phyloP scores from a whole-genome alignment of 1,140 invertebrate species.

The Bradysia coprophila region DNA sequence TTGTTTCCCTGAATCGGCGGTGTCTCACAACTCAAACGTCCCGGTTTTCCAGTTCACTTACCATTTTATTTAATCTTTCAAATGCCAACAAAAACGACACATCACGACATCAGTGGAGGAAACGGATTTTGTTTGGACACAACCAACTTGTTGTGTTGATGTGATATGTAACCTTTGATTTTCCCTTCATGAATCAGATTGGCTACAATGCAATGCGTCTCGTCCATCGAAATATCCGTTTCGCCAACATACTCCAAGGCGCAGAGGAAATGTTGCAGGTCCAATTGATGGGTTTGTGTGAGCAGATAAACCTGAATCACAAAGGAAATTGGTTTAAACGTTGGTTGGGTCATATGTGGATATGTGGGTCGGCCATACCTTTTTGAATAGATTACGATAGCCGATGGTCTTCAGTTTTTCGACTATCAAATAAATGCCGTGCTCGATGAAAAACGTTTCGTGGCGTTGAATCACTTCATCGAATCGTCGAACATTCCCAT shows the following conservation, averaged over 20 bases:
- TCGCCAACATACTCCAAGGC: slow-evolving; percentile 66
- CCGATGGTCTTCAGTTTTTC: slow-evolving; percentile 92
- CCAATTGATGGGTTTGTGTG: slow-evolving; percentile 77
- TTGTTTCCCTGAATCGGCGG: too few species aligned
- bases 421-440: slow-evolving; percentile 90
- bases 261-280: slow-evolving; percentile 60
- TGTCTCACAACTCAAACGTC: too few species aligned
- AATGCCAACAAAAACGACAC: background rate
- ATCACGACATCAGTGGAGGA: slow-evolving; percentile 43
- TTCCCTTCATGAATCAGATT: slow-evolving; percentile 92
- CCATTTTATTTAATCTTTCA: too few species aligned
- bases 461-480: slow-evolving; percentile 70
- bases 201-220: slow-evolving; percentile 89
- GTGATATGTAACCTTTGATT: slow-evolving; percentile 94
- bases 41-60: too few species aligned
- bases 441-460: slow-evolving; percentile 84
- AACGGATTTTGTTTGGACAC: slow-evolving; percentile 96
- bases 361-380: background rate
- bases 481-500: slow-evolving; percentile 72
- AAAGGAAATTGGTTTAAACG: background rate
- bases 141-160: slow-evolving; percentile 92
- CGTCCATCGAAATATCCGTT: slow-evolving; percentile 76
- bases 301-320: slow-evolving; percentile 63
- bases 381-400: slow-evolving; percentile 92
- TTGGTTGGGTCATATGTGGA: background rate